Percentiles rank a stretch among this genome's conserved stretches.
Evolutionary conservation across 2,797 vertebrate genomes (phyloP).

Genomic region (Malurus splendens): DNA sequence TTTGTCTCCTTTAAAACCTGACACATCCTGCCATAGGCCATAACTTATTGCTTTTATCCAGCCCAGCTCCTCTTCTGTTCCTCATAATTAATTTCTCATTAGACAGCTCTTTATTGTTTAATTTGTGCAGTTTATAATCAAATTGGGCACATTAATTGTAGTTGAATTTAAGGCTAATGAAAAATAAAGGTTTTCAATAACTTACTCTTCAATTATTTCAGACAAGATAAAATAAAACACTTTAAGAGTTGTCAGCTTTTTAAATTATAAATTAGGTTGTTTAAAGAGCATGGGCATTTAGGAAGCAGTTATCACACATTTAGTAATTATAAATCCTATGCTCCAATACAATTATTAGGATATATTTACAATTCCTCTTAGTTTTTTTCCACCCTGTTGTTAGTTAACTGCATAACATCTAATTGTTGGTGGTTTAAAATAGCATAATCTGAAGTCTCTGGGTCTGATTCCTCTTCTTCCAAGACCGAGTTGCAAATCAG

Average conservation of each 20-base stretch:
- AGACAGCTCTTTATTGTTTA: slow-evolving; percentile 99
- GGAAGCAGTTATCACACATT: slow-evolving; percentile 86
- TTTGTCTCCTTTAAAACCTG: slow-evolving; percentile 90
- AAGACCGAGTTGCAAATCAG: background rate
- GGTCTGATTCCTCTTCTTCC: background rate
- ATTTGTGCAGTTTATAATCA: slow-evolving; percentile 99
- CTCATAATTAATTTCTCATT: slow-evolving; percentile 99
- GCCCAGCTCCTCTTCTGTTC: slow-evolving; percentile 83
- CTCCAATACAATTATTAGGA: slow-evolving; percentile 77
- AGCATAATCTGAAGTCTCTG: background rate
- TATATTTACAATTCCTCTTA: slow-evolving; percentile 71
- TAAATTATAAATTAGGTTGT: slow-evolving; percentile 86
- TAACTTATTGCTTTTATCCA: slow-evolving; percentile 86
- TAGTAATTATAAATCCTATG: slow-evolving; percentile 85
- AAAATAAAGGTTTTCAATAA: slow-evolving; percentile 92
- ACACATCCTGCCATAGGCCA: slow-evolving; percentile 80
- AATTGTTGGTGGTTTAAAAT: slow-evolving; percentile 43
- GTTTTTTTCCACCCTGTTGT: slow-evolving; percentile 38
- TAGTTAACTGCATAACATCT: slow-evolving; percentile 41
- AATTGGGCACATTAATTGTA: slow-evolving; percentile 99
- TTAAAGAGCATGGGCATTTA: slow-evolving; percentile 82
- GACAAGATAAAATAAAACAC: slow-evolving; percentile 85
- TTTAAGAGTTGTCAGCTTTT: slow-evolving; percentile 77
- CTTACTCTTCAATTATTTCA: slow-evolving; percentile 81
- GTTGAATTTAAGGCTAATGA: slow-evolving; percentile 89